Conservation (phyloP, 2,888 invertebrate species). For the Catocala fraxini region DNA sequence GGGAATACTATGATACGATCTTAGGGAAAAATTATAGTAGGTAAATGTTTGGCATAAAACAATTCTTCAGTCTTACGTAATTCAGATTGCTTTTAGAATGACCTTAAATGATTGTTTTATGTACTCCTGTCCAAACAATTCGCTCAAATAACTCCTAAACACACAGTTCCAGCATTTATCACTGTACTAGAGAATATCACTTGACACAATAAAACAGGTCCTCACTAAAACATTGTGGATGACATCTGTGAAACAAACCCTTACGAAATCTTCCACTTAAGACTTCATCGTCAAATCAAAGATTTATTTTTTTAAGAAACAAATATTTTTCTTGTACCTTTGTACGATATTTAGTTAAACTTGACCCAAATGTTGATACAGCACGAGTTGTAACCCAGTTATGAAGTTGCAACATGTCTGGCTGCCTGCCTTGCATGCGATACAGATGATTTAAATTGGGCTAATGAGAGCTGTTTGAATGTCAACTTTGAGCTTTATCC, state of each 20-base stretch:
- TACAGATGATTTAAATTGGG: conserved; percentile 32
- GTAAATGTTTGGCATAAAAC: too few species aligned
- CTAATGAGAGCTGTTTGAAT: conserved; percentile 33
- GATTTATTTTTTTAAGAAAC: conserved; percentile 37
- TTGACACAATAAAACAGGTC: too few species aligned
- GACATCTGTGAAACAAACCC: conserved; percentile 23
- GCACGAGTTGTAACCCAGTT: conserved; percentile 71
- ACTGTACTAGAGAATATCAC: too few species aligned
- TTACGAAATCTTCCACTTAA: conserved; percentile 19
- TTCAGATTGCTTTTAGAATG: too few species aligned
- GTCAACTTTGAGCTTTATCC: conserved; percentile 15
- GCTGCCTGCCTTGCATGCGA: conserved; percentile 56
- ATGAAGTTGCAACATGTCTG: conserved; percentile 73
- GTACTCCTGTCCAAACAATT: too few species aligned
- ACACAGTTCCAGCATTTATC: too few species aligned
- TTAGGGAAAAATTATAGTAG: too few species aligned
- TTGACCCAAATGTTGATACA: conserved; percentile 76
- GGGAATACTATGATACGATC: too few species aligned
- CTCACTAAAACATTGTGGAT: too few species aligned
- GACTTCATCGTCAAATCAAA: conserved; percentile 41
- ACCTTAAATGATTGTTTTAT: too few species aligned
- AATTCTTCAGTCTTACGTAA: too few species aligned
- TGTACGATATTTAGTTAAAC: conserved; percentile 56
- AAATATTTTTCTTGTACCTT: conserved; percentile 23
- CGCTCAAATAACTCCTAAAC: too few species aligned